Evolutionary conservation across 2,888 invertebrate genomes (phyloP).

Genomic region (Athripsodes cinereus): DNA sequence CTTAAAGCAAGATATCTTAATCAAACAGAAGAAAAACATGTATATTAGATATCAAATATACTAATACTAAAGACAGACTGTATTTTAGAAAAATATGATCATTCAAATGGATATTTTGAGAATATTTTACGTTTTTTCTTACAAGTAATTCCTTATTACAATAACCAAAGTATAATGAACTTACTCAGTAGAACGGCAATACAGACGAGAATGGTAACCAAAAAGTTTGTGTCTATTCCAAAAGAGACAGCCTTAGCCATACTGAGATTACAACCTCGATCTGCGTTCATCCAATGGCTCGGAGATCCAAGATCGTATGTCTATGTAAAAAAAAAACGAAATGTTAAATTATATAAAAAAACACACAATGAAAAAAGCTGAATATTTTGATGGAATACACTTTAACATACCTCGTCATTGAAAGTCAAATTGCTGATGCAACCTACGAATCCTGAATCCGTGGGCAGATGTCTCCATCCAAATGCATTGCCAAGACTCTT

Average conservation of each 20-base stretch:
- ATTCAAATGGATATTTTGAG: no score
- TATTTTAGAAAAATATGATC: no score
- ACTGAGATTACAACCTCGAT: constrained; percentile 67
- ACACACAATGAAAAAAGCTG: not conserved
- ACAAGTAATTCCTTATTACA: no score
- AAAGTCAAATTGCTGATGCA: constrained; percentile 89
- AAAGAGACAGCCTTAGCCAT: constrained; percentile 74
- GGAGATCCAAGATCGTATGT: constrained; percentile 86
- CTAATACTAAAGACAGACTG: no score
- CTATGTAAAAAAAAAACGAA: constrained; percentile 38
- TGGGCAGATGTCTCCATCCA: constrained; percentile 67
- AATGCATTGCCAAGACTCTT: constrained; percentile 54
- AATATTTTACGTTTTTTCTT: no score
- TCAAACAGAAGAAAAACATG: no score
- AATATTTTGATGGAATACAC: no score
- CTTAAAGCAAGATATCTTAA: no score
- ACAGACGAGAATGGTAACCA: constrained; percentile 86
- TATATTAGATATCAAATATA: no score
- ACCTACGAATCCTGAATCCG: constrained; percentile 70
- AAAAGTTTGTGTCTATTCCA: constrained; percentile 78
- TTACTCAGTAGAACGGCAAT: constrained; percentile 75
- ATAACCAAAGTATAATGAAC: no score
- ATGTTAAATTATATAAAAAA: not conserved
- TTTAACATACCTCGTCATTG: constrained; percentile 57
- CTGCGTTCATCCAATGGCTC: constrained; percentile 62